Percentiles rank a stretch among this genome's conserved stretches.
phyloP scores from a whole-genome alignment of 1,140 invertebrate species.

The Drosophila arizonae region DNA sequence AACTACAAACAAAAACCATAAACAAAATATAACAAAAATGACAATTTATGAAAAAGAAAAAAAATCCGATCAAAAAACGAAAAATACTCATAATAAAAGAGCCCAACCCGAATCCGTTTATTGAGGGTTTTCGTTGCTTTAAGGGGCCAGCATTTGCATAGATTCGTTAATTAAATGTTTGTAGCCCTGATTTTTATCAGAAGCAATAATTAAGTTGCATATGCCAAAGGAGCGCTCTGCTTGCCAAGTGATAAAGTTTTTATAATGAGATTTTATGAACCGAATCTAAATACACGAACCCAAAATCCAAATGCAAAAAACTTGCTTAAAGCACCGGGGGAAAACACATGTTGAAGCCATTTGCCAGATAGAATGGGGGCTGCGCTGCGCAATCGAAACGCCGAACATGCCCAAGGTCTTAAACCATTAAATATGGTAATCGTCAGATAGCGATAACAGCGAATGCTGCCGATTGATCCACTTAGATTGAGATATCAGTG shows the following conservation, averaged over 20 bases:
- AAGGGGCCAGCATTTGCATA: slow-evolving; percentile 66
- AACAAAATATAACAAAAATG: slow-evolving; percentile 67
- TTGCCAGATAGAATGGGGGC: slow-evolving; percentile 34
- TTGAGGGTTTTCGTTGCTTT: slow-evolving; percentile 16
- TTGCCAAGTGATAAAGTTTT: slow-evolving; percentile 60
- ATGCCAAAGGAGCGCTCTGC: slow-evolving; percentile 55
- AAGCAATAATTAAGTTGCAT: slow-evolving; percentile 63
- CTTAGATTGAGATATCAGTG: slow-evolving; percentile 4
- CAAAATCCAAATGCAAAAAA: slow-evolving; percentile 35
- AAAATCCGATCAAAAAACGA: slow-evolving; percentile 45
- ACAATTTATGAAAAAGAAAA: slow-evolving; percentile 70
- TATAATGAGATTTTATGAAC: slow-evolving; percentile 68
- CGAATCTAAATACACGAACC: slow-evolving; percentile 32
- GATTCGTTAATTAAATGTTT: slow-evolving; percentile 71
- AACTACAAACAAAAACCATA: slow-evolving; percentile 5
- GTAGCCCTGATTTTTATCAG: slow-evolving; percentile 54
- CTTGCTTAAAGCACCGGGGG: slow-evolving; percentile 14
- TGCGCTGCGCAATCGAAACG: slow-evolving; percentile 67
- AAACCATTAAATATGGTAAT: slow-evolving; percentile 66
- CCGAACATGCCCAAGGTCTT: slow-evolving; percentile 64
- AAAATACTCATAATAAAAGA: slow-evolving; percentile 45
- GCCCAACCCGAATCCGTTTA: slow-evolving; percentile 18
- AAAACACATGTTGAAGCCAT: slow-evolving; percentile 45
- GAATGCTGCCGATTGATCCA: slow-evolving; percentile 23
- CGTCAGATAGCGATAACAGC: slow-evolving; percentile 41